These are phyloP conservation scores for Polyergus mexicanus DNA, from an alignment of 1,140 invertebrate genomes.

Conservation along the genomic window DNA sequence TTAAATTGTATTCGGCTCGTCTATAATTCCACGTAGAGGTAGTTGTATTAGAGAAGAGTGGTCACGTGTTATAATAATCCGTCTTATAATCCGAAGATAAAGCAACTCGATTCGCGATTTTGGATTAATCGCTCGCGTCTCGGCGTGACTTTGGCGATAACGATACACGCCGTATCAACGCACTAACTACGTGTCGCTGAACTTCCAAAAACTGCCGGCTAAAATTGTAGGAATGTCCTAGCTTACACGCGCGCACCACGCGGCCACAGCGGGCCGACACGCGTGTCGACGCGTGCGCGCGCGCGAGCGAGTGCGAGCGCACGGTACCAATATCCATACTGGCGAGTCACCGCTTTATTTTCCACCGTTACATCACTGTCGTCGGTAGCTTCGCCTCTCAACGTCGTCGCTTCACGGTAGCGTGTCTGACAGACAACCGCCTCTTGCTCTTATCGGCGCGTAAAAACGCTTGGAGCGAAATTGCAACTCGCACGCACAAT, in stretches of 20 bases:
- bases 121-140: not conserved
- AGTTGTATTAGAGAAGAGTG: not conserved
- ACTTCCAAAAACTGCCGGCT: constrained; percentile 64
- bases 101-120: not conserved
- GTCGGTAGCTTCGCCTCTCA: constrained; percentile 47
- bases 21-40: not conserved
- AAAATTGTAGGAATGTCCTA: constrained; percentile 53
- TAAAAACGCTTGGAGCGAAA: not conserved
- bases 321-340: constrained; percentile 73
- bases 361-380: constrained; percentile 76
- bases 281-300: constrained; percentile 70
- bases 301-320: constrained; percentile 54
- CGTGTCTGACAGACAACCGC: not conserved
- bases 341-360: constrained; percentile 76
- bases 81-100: not conserved
- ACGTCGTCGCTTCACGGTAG: constrained; percentile 5
- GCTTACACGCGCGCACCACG: constrained; percentile 1
- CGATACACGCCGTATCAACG: not conserved
- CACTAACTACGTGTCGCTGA: constrained; percentile 9
- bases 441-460: constrained; percentile 31
- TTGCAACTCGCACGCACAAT: constrained; percentile 34
- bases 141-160: not conserved
- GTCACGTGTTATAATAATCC: not conserved
- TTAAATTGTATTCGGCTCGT: not conserved
- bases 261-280: not conserved